Percentiles rank a stretch among this genome's conserved stretches.
Conservation (phyloP, 2,888 invertebrate species). For the Cephus rjabovi region DNA sequence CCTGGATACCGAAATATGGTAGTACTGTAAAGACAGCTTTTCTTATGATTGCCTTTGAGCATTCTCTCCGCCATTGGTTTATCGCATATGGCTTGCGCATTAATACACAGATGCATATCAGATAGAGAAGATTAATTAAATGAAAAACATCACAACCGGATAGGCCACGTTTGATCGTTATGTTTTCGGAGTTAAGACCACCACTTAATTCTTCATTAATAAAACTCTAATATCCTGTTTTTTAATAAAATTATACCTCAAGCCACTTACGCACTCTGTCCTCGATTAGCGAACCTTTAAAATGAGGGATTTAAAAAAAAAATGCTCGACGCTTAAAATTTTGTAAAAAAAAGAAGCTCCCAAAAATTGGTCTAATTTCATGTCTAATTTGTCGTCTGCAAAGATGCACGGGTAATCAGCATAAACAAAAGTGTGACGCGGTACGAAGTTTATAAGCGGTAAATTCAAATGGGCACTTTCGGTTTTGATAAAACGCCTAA, state of each 20-base stretch:
- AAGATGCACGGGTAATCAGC: not conserved
- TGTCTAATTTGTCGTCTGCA: not conserved
- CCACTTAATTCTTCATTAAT: slow-evolving; percentile 38
- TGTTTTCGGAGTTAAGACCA: slow-evolving; percentile 24
- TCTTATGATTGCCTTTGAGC: not conserved
- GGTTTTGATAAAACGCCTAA: slow-evolving; percentile 61
- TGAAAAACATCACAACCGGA: slow-evolving; percentile 20
- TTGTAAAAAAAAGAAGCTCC: not conserved
- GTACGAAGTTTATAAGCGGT: not conserved
- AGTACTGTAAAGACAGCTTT: slow-evolving; percentile 18
- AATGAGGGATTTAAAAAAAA: not conserved
- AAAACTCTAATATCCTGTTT: slow-evolving; percentile 7
- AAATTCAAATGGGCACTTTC: slow-evolving; percentile 37
- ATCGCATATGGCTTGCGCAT: not conserved
- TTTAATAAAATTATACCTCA: not conserved
- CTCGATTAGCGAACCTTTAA: not conserved
- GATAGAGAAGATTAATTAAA: slow-evolving; percentile 20
- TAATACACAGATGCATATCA: not conserved
- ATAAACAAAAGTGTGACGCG: not conserved
- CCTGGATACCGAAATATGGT: slow-evolving; percentile 17
- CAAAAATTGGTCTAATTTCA: not conserved
- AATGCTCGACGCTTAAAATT: not conserved
- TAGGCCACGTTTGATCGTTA: slow-evolving; percentile 16
- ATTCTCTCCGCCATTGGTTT: not conserved
- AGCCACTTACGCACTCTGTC: not conserved